These are phyloP conservation scores for Tapirus indicus DNA, from an alignment of 2,797 vertebrate genomes.

Conservation along the genomic window DNA sequence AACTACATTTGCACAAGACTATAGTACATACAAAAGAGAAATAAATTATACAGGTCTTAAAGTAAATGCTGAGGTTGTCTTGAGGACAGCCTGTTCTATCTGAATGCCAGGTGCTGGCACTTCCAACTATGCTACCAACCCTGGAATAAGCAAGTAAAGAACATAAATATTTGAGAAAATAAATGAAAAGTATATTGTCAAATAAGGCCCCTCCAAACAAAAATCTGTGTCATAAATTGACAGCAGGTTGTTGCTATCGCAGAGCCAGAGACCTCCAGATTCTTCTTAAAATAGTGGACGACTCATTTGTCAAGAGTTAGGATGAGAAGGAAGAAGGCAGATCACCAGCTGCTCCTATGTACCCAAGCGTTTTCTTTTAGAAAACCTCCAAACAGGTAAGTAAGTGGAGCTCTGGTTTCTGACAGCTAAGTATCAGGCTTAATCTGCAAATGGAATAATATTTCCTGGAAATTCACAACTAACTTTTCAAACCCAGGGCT, in stretches of 20 bases:
- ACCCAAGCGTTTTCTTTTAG: conserved; percentile 88
- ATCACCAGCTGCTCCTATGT: conserved; percentile 94
- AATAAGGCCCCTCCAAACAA: conserved; percentile 77
- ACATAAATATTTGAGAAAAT: conserved; percentile 77
- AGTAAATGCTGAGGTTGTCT: conserved; percentile 81
- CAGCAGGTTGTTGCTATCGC: conserved; percentile 76
- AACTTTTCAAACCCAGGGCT: conserved; percentile 74
- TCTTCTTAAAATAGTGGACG: conserved; percentile 78
- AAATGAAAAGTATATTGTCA: conserved; percentile 77
- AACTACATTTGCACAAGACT: conserved; percentile 85
- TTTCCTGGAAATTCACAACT: conserved; percentile 75
- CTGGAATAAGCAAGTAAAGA: conserved; percentile 72
- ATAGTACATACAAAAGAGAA: conserved; percentile 86
- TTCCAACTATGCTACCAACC: conserved; percentile 81
- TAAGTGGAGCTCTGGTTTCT: conserved; percentile 65
- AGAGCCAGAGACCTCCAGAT: conserved; percentile 82
- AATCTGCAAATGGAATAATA: conserved; percentile 64
- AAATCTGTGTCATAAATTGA: conserved; percentile 75
- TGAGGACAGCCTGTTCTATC: conserved; percentile 79
- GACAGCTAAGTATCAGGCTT: conserved; percentile 73
- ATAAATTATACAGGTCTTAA: conserved; percentile 87
- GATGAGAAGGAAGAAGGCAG: conserved; percentile 90
- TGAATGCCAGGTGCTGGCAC: conserved; percentile 83
- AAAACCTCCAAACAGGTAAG: conserved; percentile 68
- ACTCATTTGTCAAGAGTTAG: conserved; percentile 87